Base-by-base conservation (phyloP, 1,140 invertebrate genomes). In the Phortica variegata region DNA sequence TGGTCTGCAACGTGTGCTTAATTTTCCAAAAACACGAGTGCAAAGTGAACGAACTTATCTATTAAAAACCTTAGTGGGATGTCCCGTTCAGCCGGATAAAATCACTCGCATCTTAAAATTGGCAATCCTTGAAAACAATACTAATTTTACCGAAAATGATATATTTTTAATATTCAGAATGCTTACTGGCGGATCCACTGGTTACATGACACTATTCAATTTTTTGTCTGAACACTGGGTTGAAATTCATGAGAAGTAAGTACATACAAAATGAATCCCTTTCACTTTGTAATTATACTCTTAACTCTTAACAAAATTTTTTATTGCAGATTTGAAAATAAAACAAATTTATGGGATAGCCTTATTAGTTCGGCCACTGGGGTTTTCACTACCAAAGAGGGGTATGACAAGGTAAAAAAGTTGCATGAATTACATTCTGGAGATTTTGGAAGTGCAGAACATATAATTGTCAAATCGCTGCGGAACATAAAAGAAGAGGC, bases 31-130 rank as follows among this genome's bases (percentile, higher is more conserved):
- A 3, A 79, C 79, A 2, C 77, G 86, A 37, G 85, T 82, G 47
- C 81, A 83, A 54, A 87, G 82, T 54, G 88, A 89, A 73, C 76
- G 87, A 56, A 87, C 86, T 0, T 89, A 86, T 69, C 77, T 90
- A 0, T 66, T 90, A 8, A 89, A 88, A 74, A 86, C 85, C 2
- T 65, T 90, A 2, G 85, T 86, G 1, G 85, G 87, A 2, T 90
- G 88, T 75, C 85, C 88, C 1, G 79, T 81, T 13, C 82, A 87
- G 51, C 66, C 80, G 0, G 78, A 77, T 47, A 89, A 87, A 60
- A 87, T 89, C 20, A 76, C 84, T 58, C 81, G 80, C 50, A 62
- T 90, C 1, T 63, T 90, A 15, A 84, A 88, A 47, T 77, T 85
- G 6, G 83, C 86, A 0, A 78, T 89, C 17, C 49, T 89, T 34